Evolutionary conservation across 2,888 invertebrate species (phyloP).

Genomic region (Drosophila helvetica): DNA sequence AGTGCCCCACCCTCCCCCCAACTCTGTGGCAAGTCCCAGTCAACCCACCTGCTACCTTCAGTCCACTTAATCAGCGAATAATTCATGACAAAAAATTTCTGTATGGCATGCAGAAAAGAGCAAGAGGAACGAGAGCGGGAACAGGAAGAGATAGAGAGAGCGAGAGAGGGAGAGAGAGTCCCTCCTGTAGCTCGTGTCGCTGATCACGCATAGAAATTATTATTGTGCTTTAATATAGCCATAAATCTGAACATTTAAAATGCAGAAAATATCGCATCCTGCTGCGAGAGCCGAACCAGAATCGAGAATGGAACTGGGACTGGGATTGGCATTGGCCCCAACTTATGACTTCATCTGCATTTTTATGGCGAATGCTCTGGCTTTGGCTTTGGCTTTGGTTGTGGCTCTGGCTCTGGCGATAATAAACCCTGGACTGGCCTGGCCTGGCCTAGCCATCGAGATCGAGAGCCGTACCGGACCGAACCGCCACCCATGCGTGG

Average conservation of each 20-base stretch:
- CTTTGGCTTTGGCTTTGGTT: neutral
- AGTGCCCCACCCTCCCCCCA: neutral
- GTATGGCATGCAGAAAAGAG: neutral
- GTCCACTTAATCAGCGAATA: constrained; percentile 63
- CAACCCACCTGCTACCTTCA: constrained; percentile 54
- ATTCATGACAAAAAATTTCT: constrained; percentile 23
- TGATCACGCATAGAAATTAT: constrained; percentile 78
- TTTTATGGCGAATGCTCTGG: constrained; percentile 58
- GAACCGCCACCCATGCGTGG: constrained; percentile 79
- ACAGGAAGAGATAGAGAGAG: neutral
- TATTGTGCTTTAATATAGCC: constrained; percentile 78
- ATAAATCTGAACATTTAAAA: constrained; percentile 77
- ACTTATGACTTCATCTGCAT: constrained; percentile 80
- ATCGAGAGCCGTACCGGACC: constrained; percentile 9
- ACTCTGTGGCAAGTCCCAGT: neutral
- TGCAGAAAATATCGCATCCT: constrained; percentile 73
- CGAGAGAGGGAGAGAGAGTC: neutral
- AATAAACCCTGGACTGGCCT: constrained; percentile 62
- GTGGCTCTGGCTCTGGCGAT: constrained; percentile 48
- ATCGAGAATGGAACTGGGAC: neutral
- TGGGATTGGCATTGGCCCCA: constrained; percentile 49
- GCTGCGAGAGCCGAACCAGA: constrained; percentile 50
- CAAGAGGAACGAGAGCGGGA: neutral
- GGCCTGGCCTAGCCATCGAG: constrained; percentile 35
- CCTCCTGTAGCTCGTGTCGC: constrained; percentile 57